Conservation (phyloP, 2,888 invertebrate species). For the Hemithea aestivaria region DNA sequence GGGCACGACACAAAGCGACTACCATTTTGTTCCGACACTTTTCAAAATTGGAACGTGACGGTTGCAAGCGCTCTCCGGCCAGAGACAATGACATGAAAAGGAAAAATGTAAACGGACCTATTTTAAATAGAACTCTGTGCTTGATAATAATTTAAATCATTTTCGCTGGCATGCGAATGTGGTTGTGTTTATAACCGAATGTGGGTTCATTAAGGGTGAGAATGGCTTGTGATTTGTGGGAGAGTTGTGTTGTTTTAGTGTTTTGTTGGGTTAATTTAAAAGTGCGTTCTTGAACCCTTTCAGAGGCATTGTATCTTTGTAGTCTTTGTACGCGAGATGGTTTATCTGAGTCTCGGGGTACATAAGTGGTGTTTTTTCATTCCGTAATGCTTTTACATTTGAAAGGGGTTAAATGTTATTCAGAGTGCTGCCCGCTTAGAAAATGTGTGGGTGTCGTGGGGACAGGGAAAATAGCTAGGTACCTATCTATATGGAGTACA, state of each 20-base stretch:
- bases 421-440: constrained; percentile 71
- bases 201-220: constrained; percentile 33
- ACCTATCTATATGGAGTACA: constrained; percentile 12
- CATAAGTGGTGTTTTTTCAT: constrained; percentile 80
- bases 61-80: constrained; percentile 74
- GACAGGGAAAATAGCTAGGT: constrained; percentile 43
- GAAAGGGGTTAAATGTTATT: constrained; percentile 79
- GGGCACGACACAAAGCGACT: constrained; percentile 69
- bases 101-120: constrained; percentile 78
- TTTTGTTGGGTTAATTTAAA: constrained; percentile 71
- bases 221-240: constrained; percentile 37
- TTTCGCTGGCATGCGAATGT: constrained; percentile 40
- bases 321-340: constrained; percentile 78
- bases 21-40: constrained; percentile 79
- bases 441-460: constrained; percentile 72
- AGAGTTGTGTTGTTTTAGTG: constrained; percentile 49
- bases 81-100: constrained; percentile 79
- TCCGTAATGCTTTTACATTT: constrained; percentile 79
- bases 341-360: constrained; percentile 78
- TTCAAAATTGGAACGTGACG: constrained; percentile 80
- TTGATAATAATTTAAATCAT: constrained; percentile 62
- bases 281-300: constrained; percentile 80
- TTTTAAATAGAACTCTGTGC: constrained; percentile 69
- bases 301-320: constrained; percentile 80
- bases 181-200: constrained; percentile 21